These are phyloP conservation scores for Nyctibius grandis DNA, from an alignment of 2,797 vertebrate species.

Conservation along the genomic window DNA sequence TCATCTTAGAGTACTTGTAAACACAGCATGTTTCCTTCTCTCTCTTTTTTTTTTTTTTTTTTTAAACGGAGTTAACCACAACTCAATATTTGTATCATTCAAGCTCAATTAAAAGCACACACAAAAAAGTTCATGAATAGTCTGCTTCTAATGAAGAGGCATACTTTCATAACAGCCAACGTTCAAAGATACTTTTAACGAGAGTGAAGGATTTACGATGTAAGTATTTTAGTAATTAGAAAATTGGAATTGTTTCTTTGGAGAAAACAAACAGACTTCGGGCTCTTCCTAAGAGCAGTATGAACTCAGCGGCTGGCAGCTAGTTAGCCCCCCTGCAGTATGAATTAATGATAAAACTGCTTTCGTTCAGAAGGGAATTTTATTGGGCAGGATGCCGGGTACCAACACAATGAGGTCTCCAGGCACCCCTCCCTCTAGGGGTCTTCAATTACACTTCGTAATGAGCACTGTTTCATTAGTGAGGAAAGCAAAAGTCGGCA, in stretches of 20 bases:
- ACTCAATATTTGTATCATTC: slow-evolving; percentile 43
- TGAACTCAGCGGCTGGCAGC: slow-evolving; percentile 37
- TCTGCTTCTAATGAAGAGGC: slow-evolving; percentile 52
- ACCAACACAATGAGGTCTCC: slow-evolving; percentile 63
- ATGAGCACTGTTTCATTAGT: slow-evolving; percentile 72
- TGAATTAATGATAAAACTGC: slow-evolving; percentile 69
- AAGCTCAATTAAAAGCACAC: slow-evolving; percentile 47
- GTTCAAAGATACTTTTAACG: slow-evolving; percentile 58
- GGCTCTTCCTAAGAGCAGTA: slow-evolving; percentile 38
- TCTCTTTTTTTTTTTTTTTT: neutral
- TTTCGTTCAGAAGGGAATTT: slow-evolving; percentile 57
- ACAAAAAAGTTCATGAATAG: slow-evolving; percentile 30
- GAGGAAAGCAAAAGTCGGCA: slow-evolving; percentile 68
- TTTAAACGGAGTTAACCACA: neutral
- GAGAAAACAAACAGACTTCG: slow-evolving; percentile 49
- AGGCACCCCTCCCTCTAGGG: slow-evolving; percentile 66
- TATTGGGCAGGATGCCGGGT: slow-evolving; percentile 66
- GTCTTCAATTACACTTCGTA: slow-evolving; percentile 72
- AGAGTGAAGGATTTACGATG: slow-evolving; percentile 34
- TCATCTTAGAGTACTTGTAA: slow-evolving; percentile 1
- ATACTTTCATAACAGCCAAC: neutral
- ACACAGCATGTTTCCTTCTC: neutral
- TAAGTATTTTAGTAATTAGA: slow-evolving; percentile 48
- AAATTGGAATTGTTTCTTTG: slow-evolving; percentile 44
- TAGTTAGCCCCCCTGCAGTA: slow-evolving; percentile 40